A percentile compares a stretch with the other conserved stretches of the same genome.
phyloP scores from a whole-genome alignment of 2,888 invertebrate genomes.

The Oscheius sp. region DNA sequence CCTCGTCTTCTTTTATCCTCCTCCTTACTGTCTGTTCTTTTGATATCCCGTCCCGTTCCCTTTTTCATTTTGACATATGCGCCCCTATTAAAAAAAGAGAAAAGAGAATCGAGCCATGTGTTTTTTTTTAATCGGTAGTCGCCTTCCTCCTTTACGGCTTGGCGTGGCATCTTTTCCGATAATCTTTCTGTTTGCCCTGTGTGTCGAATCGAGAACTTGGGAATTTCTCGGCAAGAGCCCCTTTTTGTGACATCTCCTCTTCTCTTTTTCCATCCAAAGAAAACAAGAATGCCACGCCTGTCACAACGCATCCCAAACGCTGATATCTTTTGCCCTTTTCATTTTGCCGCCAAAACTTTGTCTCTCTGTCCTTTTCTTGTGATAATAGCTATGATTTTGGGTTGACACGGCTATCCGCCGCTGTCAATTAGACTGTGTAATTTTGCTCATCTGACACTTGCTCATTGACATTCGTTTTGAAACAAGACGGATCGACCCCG shows the following conservation, averaged over 20 bases:
- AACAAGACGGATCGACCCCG: no score
- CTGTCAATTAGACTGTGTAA: not conserved
- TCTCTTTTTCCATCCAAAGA: not conserved
- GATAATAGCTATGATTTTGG: no score
- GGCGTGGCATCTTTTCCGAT: conserved; percentile 25
- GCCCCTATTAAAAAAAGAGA: not conserved
- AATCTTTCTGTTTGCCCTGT: conserved; percentile 20
- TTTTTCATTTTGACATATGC: not conserved
- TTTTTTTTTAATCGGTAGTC: not conserved
- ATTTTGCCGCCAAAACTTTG: not conserved
- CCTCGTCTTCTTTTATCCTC: not conserved
- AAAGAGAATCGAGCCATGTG: not conserved
- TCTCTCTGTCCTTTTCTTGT: not conserved
- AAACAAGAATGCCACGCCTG: not conserved
- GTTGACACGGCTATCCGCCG: not conserved
- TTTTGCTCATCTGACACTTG: conserved; percentile 17
- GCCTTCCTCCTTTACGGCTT: not conserved
- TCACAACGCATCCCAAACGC: conserved; percentile 3
- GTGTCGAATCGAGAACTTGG: not conserved
- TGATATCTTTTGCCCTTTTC: not conserved
- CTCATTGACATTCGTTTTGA: not conserved
- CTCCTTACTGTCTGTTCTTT: conserved; percentile 5
- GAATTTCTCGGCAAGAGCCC: not conserved
- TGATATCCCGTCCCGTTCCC: conserved; percentile 11
- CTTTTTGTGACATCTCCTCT: not conserved